Base-by-base conservation (phyloP, 2,888 invertebrate genomes). In the Lacanobia oleracea region DNA sequence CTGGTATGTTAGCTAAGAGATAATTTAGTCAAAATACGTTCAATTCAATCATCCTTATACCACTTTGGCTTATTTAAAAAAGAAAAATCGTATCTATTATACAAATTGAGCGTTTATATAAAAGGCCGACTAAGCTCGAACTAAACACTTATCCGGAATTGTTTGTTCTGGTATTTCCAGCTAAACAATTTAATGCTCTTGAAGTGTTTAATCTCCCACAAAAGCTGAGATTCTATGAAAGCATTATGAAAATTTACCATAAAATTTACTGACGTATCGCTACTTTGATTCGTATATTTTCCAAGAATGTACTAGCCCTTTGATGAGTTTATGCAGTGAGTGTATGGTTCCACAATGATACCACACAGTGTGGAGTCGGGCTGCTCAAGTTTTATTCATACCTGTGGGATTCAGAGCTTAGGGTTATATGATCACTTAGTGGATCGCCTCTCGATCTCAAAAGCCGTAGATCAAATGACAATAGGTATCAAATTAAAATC, bases 131-230 rank as follows among this genome's bases (percentile, higher is more conserved):
- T 59, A 66, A 60, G 53, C 51, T 50, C n/a, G 37, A 50, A 45
- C 23, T 50, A 54, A 37, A 40, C 37, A 75, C 53, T 77, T 63
- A 81, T 16, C 37, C 12, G 33, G 33, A 63, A 67, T 67, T 77
- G 37, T 63, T 75, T 63, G 53, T 76, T 81, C 40, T 66, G 43
- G 59, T 54, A 66, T 75, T 51, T 53, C 18, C 37, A 75, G 16
- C 33, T 81, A 75, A 53, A 66, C 43, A 81, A 66, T 77, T 43
- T 57, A 62, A 40, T 54, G 21, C 50, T 43, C 10, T 45, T 21
- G 7, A 37, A 62, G 23, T 12, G 50, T 40, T 59, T 21, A 12
- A 48, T 60, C 43, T 51, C 23, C 14, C 57, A 51, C 45, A 53
- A 66, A 75, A 66, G 62, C 37, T 48, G 7, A 61, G 21, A 65